Evolutionary conservation across 2,113 vertebrate species (phyloP).

Genomic region (Menidia beryllina): DNA sequence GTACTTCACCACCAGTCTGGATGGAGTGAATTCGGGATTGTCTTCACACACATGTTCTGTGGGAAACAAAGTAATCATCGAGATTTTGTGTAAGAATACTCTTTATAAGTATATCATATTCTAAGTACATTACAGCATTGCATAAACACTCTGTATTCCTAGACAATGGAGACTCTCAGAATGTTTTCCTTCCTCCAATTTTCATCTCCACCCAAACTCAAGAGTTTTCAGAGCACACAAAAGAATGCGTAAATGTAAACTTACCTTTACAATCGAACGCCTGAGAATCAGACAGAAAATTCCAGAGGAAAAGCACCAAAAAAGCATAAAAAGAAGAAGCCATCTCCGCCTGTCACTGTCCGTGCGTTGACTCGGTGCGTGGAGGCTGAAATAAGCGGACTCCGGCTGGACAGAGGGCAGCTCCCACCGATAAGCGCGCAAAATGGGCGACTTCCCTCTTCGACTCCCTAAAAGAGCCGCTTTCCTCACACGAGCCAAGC

Average conservation of each 20-base stretch:
- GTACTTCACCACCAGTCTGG: slow-evolving; percentile 44
- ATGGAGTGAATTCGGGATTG: slow-evolving; percentile 15
- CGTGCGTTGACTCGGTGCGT: not conserved
- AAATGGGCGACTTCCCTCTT: not conserved
- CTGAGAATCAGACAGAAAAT: not conserved
- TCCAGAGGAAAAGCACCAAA: not conserved
- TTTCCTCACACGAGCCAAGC: no score
- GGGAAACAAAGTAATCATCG: slow-evolving; percentile 8
- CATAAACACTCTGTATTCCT: no score
- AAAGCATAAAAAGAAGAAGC: not conserved
- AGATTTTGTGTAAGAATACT: not conserved
- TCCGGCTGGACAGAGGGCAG: not conserved
- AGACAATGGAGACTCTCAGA: no score
- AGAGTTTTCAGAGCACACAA: no score
- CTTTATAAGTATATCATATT: no score
- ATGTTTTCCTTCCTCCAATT: no score
- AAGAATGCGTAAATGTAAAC: not conserved
- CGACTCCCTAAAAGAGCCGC: no score
- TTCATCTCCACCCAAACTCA: no score
- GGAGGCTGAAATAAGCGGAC: no score
- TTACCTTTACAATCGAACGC: slow-evolving; percentile 13
- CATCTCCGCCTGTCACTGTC: not conserved
- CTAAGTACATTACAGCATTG: no score
- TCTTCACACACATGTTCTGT: not conserved
- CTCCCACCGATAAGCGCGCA: not conserved